phyloP scores from a whole-genome alignment of 2,797 vertebrate species.

The Enteromius fasciolatus region DNA sequence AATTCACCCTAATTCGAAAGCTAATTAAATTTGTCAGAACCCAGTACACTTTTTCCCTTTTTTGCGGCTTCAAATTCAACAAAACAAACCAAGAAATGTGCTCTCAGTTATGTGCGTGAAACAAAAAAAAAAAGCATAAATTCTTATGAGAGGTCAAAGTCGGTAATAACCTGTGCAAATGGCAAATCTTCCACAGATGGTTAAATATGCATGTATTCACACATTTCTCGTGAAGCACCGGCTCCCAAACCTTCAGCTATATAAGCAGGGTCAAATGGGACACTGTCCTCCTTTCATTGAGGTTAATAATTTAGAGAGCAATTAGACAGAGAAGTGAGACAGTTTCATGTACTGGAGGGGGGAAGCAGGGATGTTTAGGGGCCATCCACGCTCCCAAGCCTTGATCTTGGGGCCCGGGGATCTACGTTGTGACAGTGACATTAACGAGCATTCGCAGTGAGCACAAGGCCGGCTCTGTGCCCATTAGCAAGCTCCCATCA shows the following conservation, averaged over 20 bases:
- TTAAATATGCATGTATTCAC: slow-evolving; percentile 61
- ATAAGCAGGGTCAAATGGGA: slow-evolving; percentile 60
- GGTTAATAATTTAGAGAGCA: slow-evolving; percentile 74
- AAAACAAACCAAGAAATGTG: not conserved
- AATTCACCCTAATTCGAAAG: slow-evolving; percentile 30
- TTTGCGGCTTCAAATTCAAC: not conserved
- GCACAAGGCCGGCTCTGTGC: slow-evolving; percentile 71
- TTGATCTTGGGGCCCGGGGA: slow-evolving; percentile 74
- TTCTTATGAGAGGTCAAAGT: slow-evolving; percentile 46
- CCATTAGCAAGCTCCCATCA: slow-evolving; percentile 85
- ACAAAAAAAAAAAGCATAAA: slow-evolving; percentile 26
- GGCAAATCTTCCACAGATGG: slow-evolving; percentile 55
- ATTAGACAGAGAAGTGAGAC: slow-evolving; percentile 65
- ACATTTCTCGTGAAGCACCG: slow-evolving; percentile 51
- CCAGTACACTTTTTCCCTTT: slow-evolving; percentile 12
- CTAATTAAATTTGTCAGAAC: slow-evolving; percentile 45
- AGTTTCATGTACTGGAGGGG: slow-evolving; percentile 59
- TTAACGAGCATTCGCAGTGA: slow-evolving; percentile 73
- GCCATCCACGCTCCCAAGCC: slow-evolving; percentile 60
- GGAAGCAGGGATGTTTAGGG: slow-evolving; percentile 32
- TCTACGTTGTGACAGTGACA: slow-evolving; percentile 79
- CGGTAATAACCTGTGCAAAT: slow-evolving; percentile 47
- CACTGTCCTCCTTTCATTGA: slow-evolving; percentile 58
- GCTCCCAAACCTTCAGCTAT: slow-evolving; percentile 53
- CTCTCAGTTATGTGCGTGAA: not conserved